Evolutionary conservation across 2,888 invertebrate genomes (phyloP), one percentile per base, ranked within the genome.

Genomic region (Julus scandinavius): DNA sequence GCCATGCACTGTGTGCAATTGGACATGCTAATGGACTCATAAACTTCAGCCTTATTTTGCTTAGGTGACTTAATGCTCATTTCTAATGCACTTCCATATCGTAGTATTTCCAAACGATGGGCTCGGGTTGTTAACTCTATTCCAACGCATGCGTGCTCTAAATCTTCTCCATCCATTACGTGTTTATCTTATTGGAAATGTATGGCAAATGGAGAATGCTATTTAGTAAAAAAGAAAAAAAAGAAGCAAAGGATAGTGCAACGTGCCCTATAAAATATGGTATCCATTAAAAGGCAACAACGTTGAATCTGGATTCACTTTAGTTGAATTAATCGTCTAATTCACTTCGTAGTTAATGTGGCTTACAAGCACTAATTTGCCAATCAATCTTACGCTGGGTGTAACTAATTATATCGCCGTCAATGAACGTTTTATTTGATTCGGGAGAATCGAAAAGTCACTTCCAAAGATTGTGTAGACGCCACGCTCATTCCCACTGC

Each of bases 321-420:
- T 85, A 85, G 49, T 85, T 85, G 41, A 85, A 45, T 85, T 85
- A 85, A 85, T 85, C 85, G 85, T 45, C 85, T 85, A 85, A 85
- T 85, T 85, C 85, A 85, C 85, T 85, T 85, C 41, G 85, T 85
- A 72, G 72, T 85, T 85, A 85, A 85, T 85, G 85, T 49, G 85
- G 85, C 85, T 85, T 72, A 72, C 72, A 20, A 72, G 72, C 72
- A 72, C 72, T 72, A 72, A 72, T 72, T 72, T 72, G 72, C 72
- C 72, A 72, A 72, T 72, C 72, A 72, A 72, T 72, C 72, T 72
- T 72, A 72, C 72, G 72, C 72, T 72, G 72, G 72, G 72, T 72
- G 72, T 72, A 72, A 72, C 72, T 72, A 72, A 72, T 72, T 72
- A 72, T 72, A 72, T 72, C 72, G 72, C 72, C 72, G 72, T 72